Percentiles rank a stretch among this genome's conserved stretches.
Evolutionary conservation across 2,113 vertebrate genomes (phyloP).

Genomic region (Smithornis capensis): DNA sequence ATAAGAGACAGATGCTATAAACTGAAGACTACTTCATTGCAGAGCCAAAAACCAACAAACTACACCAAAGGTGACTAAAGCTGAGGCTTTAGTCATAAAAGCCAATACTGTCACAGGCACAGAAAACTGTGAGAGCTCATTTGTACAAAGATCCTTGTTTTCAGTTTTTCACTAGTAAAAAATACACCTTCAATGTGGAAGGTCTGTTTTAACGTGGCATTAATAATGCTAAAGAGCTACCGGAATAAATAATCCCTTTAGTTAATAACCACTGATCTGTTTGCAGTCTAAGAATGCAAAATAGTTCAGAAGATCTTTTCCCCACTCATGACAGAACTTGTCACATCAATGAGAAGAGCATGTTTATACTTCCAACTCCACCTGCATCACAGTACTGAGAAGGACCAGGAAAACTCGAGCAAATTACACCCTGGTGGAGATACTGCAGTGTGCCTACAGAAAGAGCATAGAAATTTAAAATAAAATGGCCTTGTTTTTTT

Average conservation of each 20-base stretch:
- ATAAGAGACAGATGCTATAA: neutral
- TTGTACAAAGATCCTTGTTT: neutral
- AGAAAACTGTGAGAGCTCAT: neutral
- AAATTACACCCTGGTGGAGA: neutral
- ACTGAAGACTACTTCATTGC: neutral
- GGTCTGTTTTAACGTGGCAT: neutral
- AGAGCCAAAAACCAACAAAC: neutral
- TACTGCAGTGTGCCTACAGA: neutral
- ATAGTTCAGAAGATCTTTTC: neutral
- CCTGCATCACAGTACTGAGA: neutral
- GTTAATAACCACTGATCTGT: neutral
- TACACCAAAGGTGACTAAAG: neutral
- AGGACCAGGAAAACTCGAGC: neutral
- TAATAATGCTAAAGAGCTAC: slow-evolving; percentile 43
- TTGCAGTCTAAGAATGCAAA: neutral
- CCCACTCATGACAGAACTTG: neutral
- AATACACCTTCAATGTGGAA: neutral
- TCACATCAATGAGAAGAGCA: neutral
- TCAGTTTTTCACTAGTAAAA: neutral
- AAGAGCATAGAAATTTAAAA: neutral
- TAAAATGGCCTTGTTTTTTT: neutral
- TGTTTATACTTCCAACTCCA: neutral
- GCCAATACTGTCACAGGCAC: neutral
- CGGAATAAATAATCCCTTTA: neutral
- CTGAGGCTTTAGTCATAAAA: neutral